A percentile compares a stretch with the other conserved stretches of the same genome.
phyloP scores from a whole-genome alignment of 37 sponge, comb jelly and placozoan genomes.

The Diacarnus erythraeanus region DNA sequence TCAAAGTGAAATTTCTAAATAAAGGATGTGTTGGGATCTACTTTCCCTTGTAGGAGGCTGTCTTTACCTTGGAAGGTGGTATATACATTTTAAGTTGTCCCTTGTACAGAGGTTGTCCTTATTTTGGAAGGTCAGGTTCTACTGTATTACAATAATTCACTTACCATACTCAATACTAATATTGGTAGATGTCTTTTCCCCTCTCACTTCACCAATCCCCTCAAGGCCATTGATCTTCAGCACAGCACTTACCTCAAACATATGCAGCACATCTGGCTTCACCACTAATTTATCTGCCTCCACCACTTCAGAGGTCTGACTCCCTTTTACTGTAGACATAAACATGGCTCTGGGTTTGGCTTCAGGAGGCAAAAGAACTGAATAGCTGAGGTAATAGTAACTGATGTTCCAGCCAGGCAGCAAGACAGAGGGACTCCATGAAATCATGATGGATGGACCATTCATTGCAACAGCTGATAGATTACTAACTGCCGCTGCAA shows the following conservation, averaged over 20 bases:
- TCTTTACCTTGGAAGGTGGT: too few species aligned
- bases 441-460: neutral
- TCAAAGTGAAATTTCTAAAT: too few species aligned
- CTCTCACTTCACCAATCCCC: neutral
- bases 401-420: conserved; percentile 10
- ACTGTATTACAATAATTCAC: too few species aligned
- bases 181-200: neutral
- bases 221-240: conserved; percentile 1
- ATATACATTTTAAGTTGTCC: too few species aligned
- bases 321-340: neutral
- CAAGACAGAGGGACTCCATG: neutral
- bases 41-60: too few species aligned
- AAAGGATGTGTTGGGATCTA: too few species aligned
- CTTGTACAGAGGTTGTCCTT: too few species aligned
- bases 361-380: neutral
- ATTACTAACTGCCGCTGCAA: conserved; percentile 1
- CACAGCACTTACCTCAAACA: conserved; percentile 3
- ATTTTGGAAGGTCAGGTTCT: too few species aligned
- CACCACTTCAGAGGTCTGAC: neutral
- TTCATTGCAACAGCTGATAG: neutral
- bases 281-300: neutral
- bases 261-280: neutral
- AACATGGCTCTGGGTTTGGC: neutral
- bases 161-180: neutral
- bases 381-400: conserved; percentile 7